These are phyloP conservation scores for Dryococelus australis DNA, from an alignment of 2,888 invertebrate species.

Conservation along the genomic window DNA sequence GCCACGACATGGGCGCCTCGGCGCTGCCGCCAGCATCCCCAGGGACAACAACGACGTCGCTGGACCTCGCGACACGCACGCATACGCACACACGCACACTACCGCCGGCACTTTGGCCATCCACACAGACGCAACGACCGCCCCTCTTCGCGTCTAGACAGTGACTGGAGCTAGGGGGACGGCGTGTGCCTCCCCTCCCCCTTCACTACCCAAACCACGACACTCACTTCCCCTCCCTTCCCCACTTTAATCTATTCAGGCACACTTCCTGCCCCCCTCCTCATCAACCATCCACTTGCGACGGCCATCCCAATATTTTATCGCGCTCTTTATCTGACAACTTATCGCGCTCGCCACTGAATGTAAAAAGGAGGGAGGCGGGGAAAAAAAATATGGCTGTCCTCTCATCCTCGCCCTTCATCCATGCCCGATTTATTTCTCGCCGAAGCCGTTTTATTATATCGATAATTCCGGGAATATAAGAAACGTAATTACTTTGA, in stretches of 20 bases:
- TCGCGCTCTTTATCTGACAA: neutral
- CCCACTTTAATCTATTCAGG: neutral
- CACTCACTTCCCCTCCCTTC: slow-evolving; percentile 1
- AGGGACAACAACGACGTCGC: too few relatives aligned
- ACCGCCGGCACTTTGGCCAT: neutral
- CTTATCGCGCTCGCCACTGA: neutral
- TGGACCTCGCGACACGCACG: neutral
- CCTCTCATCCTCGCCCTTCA: neutral
- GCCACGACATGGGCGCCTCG: slow-evolving; percentile 22
- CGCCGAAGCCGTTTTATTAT: neutral
- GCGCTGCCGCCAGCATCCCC: neutral
- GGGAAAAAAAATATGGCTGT: neutral
- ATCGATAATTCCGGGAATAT: neutral
- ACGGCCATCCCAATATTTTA: slow-evolving; percentile 8
- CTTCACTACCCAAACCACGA: too few relatives aligned
- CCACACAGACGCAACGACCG: neutral
- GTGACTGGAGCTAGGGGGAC: neutral
- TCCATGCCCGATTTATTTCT: neutral
- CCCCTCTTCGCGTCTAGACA: neutral
- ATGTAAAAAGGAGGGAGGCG: too few relatives aligned
- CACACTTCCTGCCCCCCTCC: slow-evolving; percentile 3
- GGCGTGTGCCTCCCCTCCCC: neutral
- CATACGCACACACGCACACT: neutral
- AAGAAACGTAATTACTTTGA: neutral
- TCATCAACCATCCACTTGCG: neutral